A percentile compares a stretch with the other conserved stretches of the same genome.
Evolutionary conservation across 2,113 vertebrate genomes (phyloP).

Genomic region (Tangachromis dhanisi): DNA sequence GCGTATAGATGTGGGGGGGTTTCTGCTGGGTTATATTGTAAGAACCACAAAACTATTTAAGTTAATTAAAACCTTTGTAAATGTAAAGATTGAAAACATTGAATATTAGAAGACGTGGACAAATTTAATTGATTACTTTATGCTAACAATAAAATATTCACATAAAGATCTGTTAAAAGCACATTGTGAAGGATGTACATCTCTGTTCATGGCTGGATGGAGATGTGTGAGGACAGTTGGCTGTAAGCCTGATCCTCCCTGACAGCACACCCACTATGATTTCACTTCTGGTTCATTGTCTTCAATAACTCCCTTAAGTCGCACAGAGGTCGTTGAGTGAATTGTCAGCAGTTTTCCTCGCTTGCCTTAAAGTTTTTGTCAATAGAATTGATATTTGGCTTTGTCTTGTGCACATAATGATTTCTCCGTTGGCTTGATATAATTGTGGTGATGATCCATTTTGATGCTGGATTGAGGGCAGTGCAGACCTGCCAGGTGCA

Average conservation of each 20-base stretch:
- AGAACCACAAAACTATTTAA: not conserved
- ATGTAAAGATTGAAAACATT: not conserved
- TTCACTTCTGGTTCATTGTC: not conserved
- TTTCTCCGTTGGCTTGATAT: not conserved
- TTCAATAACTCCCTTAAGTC: not conserved
- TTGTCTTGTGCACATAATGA: not conserved
- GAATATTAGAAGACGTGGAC: not conserved
- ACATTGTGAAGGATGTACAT: not conserved
- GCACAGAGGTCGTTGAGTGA: not conserved
- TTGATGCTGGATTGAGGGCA: not conserved
- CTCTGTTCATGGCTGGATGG: not conserved
- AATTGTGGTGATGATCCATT: constrained; percentile 6
- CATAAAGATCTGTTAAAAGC: not conserved
- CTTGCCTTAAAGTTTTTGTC: not conserved
- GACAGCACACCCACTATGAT: not conserved
- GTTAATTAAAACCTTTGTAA: not conserved
- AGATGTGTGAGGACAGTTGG: not conserved
- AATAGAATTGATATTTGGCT: constrained; percentile 29
- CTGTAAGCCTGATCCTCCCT: not conserved
- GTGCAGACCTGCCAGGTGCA: not conserved
- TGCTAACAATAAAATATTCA: not conserved
- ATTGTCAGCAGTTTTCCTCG: constrained; percentile 14
- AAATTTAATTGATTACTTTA: not conserved
- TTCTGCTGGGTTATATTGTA: rapidly evolving
- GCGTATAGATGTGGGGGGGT: not conserved